These are phyloP conservation scores for Chondrosia reniformis DNA, from an alignment of 37 sponge, comb jelly and placozoan species.

Conservation along the genomic window DNA sequence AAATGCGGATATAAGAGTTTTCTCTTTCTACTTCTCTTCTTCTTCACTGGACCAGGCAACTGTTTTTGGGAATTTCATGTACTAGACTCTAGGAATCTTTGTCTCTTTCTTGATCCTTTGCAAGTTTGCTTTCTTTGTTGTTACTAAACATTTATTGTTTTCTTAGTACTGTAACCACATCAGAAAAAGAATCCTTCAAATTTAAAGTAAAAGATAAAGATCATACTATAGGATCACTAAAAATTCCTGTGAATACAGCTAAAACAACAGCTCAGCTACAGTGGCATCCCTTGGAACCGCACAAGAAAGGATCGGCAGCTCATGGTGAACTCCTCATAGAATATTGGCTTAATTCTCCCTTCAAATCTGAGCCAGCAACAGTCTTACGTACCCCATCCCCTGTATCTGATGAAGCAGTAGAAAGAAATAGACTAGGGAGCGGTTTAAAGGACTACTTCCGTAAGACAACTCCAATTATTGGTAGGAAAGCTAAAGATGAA, in stretches of 20 bases:
- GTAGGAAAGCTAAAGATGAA: not conserved
- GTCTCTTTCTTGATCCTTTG: too few species aligned
- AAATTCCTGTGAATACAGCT: conserved; percentile 16
- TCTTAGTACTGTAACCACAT: conserved; percentile 28
- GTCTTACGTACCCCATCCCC: not conserved
- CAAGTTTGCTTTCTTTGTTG: not conserved
- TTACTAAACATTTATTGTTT: too few species aligned
- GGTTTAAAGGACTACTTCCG: conserved; percentile 2
- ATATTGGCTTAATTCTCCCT: conserved; percentile 23
- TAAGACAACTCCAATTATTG: not conserved
- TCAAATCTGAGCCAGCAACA: not conserved
- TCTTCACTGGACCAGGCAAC: too few species aligned
- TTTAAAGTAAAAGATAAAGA: conserved; percentile 79
- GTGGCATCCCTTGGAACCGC: conserved; percentile 53
- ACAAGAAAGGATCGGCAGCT: conserved; percentile 41
- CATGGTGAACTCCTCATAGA: conserved; percentile 50
- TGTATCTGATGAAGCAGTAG: not conserved
- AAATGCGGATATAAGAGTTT: too few species aligned
- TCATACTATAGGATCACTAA: conserved; percentile 54
- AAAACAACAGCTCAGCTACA: not conserved
- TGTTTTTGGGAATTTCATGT: too few species aligned
- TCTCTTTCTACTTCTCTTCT: too few species aligned
- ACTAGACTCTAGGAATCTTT: too few species aligned
- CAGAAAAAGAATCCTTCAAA: conserved; percentile 33
- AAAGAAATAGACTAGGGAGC: not conserved